Evolutionary conservation across 2,113 vertebrate species (phyloP), one percentile per base, ranked within the genome.

Genomic region (Oncorhynchus keta): DNA sequence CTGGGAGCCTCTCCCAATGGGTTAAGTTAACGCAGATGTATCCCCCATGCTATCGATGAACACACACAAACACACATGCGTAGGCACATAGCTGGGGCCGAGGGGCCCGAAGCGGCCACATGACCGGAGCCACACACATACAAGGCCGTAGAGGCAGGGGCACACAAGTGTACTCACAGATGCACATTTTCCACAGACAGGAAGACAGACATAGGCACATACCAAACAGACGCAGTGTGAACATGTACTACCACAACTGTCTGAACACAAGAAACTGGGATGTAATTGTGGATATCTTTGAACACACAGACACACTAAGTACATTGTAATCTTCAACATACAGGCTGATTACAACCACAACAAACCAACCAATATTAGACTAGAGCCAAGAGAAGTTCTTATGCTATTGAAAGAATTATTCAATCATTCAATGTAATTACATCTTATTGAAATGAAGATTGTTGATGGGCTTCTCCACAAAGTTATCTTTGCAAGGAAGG

Each of bases 1-100:
- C 97, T 96, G 95, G 91, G 96, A 95, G 92, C 92, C 86, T 84
- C 91, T 91, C 93, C 90, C 91, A 92, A 88, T 84, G 91, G 90
- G 83, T 93, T 94, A 94, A 95, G 91, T 89, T 83, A 88, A 94
- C 90, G 93, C 95, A 94, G 93, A 91, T 94, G 92, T 89, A 91
- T 88, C 89, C 83, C 79, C 75, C 76, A 84, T 79, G 74, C 85
- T 88, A 59, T 70, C 64, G 2, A 84, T 86, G 51, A 73, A 83
- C 87, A 89, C 88, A 92, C 87, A 87, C 86, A 88, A 87, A 87
- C 86, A 88, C 67, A 39, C 65, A 68, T 66, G 30, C 69, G 69
- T 48, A 67, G 79, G 62, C 39, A 72, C 49, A 57, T 45, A 30
- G 3, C 14, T 51, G 49, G 11, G 49, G 49, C 14, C 14, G 49